Conservation (phyloP, 2,888 invertebrate genomes). For the Priocnemis perturbator region DNA sequence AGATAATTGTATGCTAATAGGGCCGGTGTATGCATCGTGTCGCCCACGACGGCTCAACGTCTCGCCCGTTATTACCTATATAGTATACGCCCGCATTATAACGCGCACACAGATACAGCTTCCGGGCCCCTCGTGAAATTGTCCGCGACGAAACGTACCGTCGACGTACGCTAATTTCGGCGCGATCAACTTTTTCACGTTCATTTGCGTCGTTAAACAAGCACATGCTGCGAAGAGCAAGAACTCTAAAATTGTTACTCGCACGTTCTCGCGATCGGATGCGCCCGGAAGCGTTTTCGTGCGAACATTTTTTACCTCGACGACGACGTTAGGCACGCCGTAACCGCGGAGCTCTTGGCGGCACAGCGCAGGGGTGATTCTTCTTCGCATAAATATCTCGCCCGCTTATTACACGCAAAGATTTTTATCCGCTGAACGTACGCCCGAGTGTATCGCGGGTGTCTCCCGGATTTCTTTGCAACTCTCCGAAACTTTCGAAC, state of each 20-base stretch:
- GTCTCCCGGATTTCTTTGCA: neutral
- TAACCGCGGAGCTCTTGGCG: neutral
- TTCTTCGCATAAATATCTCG: neutral
- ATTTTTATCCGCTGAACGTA: neutral
- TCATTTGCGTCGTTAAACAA: too few species aligned
- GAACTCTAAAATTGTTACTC: too few species aligned
- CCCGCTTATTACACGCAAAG: constrained; percentile 6
- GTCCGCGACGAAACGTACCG: constrained; percentile 2
- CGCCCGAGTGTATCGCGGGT: neutral
- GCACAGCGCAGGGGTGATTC: neutral
- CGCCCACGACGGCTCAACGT: constrained; percentile 51
- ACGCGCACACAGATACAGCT: constrained; percentile 11
- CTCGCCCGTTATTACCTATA: constrained; percentile 45
- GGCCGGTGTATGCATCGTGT: constrained; percentile 60
- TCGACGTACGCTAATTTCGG: constrained; percentile 33
- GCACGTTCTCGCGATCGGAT: too few species aligned
- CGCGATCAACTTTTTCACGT: constrained; percentile 26
- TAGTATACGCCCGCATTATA: constrained; percentile 43
- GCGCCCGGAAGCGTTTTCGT: too few species aligned
- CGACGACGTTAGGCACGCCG: neutral
- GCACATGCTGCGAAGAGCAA: too few species aligned
- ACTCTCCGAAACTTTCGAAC: constrained; percentile 30
- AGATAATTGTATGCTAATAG: constrained; percentile 71
- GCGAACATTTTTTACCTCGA: too few species aligned
- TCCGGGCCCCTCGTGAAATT: neutral